Evolutionary conservation across 2,888 invertebrate species (phyloP).

Genomic region (Drosophila robusta): DNA sequence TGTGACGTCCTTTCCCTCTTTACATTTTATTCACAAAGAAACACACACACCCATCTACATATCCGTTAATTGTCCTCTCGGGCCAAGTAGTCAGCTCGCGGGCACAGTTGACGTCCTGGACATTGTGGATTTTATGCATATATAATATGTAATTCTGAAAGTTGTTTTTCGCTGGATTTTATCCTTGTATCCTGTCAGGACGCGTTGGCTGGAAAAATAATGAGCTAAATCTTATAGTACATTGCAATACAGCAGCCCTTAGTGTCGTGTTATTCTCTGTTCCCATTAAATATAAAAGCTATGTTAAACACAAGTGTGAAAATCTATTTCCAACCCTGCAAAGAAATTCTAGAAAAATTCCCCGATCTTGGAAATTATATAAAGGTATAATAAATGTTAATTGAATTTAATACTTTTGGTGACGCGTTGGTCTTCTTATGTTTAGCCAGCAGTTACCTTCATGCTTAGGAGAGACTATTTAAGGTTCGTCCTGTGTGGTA

Average conservation of each 20-base stretch:
- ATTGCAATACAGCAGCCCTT: not conserved
- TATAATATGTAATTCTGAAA: slow-evolving; percentile 81
- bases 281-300: not conserved
- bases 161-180: slow-evolving; percentile 66
- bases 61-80: slow-evolving; percentile 58
- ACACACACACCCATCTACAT: slow-evolving; percentile 15
- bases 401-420: too few relatives aligned
- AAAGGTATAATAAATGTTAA: too few relatives aligned
- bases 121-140: slow-evolving; percentile 75
- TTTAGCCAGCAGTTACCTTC: too few relatives aligned
- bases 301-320: not conserved
- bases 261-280: not conserved
- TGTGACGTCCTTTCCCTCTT: slow-evolving; percentile 16
- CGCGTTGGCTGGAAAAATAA: slow-evolving; percentile 49
- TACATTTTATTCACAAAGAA: slow-evolving; percentile 38
- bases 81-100: slow-evolving; percentile 31
- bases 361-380: too few relatives aligned
- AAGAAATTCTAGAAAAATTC: not conserved
- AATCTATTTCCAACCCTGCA: not conserved
- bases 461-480: too few relatives aligned
- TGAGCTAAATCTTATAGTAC: slow-evolving; percentile 26
- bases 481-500: too few relatives aligned
- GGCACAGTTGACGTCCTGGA: slow-evolving; percentile 35
- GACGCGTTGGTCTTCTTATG: too few relatives aligned
- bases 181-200: slow-evolving; percentile 60